Evolutionary conservation across 2,113 vertebrate genomes (phyloP).

Genomic region (Salminus brasiliensis): DNA sequence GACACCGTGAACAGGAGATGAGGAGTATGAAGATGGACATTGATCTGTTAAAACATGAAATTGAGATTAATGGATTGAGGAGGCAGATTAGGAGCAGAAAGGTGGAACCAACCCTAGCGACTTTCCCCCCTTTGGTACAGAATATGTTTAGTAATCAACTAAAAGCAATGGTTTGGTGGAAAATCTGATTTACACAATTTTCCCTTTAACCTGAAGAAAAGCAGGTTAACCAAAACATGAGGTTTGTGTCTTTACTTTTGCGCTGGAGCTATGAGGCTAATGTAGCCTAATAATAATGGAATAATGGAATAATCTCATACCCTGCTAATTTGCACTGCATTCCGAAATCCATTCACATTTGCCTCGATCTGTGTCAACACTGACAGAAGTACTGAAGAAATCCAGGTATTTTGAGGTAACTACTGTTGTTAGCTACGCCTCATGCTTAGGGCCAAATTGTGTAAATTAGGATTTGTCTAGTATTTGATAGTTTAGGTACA

Average conservation of each 20-base stretch:
- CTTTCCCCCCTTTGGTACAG: constrained; percentile 47
- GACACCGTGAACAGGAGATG: constrained; percentile 51
- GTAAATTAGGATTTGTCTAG: too few species aligned
- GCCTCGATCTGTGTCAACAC: too few species aligned
- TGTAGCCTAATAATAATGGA: not conserved
- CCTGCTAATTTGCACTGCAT: too few species aligned
- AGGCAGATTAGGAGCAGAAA: constrained; percentile 43
- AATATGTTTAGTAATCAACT: not conserved
- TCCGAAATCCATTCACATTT: not conserved
- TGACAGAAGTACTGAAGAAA: too few species aligned
- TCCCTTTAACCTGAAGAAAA: too few species aligned
- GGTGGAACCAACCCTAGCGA: not conserved
- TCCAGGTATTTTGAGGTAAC: too few species aligned
- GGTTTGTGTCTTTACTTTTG: not conserved
- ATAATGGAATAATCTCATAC: too few species aligned
- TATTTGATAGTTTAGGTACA: too few species aligned
- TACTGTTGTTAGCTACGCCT: too few species aligned
- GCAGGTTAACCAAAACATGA: too few species aligned
- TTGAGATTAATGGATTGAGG: constrained; percentile 56
- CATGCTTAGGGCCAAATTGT: too few species aligned
- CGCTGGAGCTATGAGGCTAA: not conserved
- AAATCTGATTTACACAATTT: too few species aligned
- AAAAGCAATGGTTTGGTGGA: not conserved
- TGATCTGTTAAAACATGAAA: constrained; percentile 62
- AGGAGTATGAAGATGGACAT: constrained; percentile 56